phyloP scores from a whole-genome alignment of 2,797 vertebrate species.

The Alectoris magna region DNA sequence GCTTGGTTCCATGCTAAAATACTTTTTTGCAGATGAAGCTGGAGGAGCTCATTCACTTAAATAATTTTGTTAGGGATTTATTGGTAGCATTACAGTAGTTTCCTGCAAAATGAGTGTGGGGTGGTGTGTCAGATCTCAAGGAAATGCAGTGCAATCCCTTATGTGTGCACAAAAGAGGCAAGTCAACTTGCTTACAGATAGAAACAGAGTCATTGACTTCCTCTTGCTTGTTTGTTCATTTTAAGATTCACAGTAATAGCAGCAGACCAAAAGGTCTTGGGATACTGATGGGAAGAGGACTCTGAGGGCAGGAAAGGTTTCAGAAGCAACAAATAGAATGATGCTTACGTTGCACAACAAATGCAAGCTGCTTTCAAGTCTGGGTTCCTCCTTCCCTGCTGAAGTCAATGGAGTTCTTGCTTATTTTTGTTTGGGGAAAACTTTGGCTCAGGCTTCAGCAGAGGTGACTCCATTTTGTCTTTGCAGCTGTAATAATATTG shows the following conservation, averaged over 20 bases:
- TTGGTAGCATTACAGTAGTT: neutral
- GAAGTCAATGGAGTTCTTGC: neutral
- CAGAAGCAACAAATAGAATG: neutral
- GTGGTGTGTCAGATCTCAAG: neutral
- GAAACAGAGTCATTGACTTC: neutral
- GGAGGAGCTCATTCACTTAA: neutral
- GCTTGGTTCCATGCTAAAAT: neutral
- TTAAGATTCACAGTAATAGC: neutral
- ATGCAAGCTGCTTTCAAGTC: neutral
- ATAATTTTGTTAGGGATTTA: neutral
- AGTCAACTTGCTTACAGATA: neutral
- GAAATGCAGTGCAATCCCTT: too few relatives aligned
- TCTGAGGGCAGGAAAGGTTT: neutral
- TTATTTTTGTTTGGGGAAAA: neutral
- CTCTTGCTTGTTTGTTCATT: neutral
- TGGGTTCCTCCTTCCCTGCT: neutral
- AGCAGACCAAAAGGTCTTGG: neutral
- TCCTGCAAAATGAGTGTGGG: neutral
- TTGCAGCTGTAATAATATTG: neutral
- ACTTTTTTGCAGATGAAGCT: neutral
- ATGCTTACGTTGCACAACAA: neutral
- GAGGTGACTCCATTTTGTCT: neutral
- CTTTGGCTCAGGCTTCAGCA: neutral
- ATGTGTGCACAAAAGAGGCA: neutral
- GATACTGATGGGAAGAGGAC: neutral